These are phyloP conservation scores for Hyla sarda DNA, from an alignment of 2,113 vertebrate genomes.

Conservation along the genomic window DNA sequence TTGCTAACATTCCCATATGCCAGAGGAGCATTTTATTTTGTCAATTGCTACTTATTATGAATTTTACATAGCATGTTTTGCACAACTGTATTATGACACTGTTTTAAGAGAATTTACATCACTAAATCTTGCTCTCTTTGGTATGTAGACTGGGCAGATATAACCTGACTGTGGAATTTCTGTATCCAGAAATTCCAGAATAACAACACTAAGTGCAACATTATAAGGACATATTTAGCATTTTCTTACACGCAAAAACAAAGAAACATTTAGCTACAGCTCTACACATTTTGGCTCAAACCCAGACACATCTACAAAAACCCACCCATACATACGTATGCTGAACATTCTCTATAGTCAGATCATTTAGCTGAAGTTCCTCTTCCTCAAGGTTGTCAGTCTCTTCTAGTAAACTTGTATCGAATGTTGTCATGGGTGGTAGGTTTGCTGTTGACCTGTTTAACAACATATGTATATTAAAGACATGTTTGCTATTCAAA, in stretches of 20 bases:
- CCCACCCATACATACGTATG: constrained; percentile 78
- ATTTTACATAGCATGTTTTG: no score
- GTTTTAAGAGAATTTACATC: no score
- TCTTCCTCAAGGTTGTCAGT: constrained; percentile 74
- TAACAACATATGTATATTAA: constrained; percentile 24
- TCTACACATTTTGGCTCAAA: neutral
- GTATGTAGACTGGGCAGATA: neutral
- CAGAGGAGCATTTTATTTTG: no score
- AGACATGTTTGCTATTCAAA: neutral
- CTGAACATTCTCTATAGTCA: constrained; percentile 88
- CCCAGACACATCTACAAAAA: neutral
- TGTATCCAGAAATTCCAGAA: no score
- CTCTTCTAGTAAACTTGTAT: constrained; percentile 85
- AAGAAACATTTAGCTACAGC: no score
- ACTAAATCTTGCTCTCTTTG: no score
- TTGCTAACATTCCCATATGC: no score
- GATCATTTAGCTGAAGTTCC: constrained; percentile 88
- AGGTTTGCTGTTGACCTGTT: constrained; percentile 76
- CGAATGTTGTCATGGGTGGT: constrained; percentile 81
- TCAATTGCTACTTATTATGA: no score
- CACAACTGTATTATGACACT: no score
- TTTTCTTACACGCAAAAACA: no score
- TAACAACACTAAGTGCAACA: no score
- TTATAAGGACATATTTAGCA: no score
- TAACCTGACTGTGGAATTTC: neutral